Evolutionary conservation across 2,113 vertebrate genomes (phyloP).

Genomic region (Rissa tridactyla): DNA sequence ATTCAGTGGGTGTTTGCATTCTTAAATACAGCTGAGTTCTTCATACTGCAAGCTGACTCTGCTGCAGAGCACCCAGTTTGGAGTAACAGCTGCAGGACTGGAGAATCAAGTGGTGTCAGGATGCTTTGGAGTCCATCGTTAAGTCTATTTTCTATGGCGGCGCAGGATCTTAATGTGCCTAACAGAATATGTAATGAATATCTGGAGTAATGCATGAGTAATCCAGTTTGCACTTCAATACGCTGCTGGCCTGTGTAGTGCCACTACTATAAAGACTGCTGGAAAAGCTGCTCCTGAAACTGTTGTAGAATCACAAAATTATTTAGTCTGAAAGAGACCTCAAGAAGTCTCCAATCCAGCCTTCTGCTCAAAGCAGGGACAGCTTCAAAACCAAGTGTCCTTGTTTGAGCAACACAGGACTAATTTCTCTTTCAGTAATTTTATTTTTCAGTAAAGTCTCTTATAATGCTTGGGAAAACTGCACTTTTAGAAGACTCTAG

Average conservation of each 20-base stretch:
- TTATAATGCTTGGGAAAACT: neutral
- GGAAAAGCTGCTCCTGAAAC: neutral
- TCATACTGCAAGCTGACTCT: neutral
- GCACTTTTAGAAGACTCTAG: neutral
- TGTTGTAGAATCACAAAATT: neutral
- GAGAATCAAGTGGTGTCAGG: neutral
- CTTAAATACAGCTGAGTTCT: neutral
- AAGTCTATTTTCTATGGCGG: neutral
- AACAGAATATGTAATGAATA: neutral
- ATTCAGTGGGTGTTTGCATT: neutral
- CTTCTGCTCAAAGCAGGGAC: neutral
- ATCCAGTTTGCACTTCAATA: neutral
- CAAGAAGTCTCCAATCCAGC: neutral
- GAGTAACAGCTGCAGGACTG: neutral
- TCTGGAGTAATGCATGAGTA: neutral
- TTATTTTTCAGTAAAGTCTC: neutral
- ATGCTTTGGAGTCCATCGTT: neutral
- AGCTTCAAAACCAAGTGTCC: neutral
- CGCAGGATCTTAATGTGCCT: neutral
- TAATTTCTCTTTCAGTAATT: neutral
- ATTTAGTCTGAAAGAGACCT: neutral
- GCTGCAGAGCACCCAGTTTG: neutral
- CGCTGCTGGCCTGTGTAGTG: neutral
- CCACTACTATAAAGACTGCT: neutral
- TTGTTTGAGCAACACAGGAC: neutral